Evolutionary conservation across 30 jellyfish, hydroid and myxozoan genomes (phyloP), one percentile per base, ranked within the genome.

Genomic region (Hydractinia echinata): DNA sequence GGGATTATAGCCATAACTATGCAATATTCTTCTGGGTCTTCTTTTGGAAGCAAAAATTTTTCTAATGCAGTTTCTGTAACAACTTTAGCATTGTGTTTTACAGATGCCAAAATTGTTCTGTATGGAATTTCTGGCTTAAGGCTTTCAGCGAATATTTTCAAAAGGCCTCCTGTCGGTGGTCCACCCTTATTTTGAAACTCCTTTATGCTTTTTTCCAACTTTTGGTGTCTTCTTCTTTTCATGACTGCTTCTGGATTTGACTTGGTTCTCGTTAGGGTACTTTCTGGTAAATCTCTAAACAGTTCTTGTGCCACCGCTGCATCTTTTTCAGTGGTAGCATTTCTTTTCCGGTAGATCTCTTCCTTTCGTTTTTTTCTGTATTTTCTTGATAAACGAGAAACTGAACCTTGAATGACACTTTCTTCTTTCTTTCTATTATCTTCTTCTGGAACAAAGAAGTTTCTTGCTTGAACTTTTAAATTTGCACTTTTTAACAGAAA

Each of bases 1-100:
- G 98, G 96, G n/a, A 94, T 88, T 83, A 88, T 83, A 7, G 95
- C 92, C 96, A 94, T 88, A n/a, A 94, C 97, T 53, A 94, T 70
- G 78, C 96, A 94, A 79, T 53, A 94, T 76, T 94, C 85, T 55
- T 71, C 86, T 0, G 99, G 96, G 62, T 88, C 87, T 81, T 84
- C 96, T 51, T 84, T 86, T 64, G 90, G 95, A 10, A 94, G 83
- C 76, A 85, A 89, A 82, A 94, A 94, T 53, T 94, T 94, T 49
- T 89, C 99, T 13, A 94, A 70, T 14, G 97, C 99, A n/a, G 95
- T 97, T 71, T 89, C 77, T 21, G 89, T 94, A 14, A 94, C 84
- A 5, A 70, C 77, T 30, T 89, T 96, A 49, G 97, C 83, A 6
- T 95, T 94, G 66, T 94, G 96, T 11, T 86, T 72, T 19, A 72